Evolutionary conservation across 2,113 vertebrate species (phyloP).

Genomic region (Antennarius striatus): DNA sequence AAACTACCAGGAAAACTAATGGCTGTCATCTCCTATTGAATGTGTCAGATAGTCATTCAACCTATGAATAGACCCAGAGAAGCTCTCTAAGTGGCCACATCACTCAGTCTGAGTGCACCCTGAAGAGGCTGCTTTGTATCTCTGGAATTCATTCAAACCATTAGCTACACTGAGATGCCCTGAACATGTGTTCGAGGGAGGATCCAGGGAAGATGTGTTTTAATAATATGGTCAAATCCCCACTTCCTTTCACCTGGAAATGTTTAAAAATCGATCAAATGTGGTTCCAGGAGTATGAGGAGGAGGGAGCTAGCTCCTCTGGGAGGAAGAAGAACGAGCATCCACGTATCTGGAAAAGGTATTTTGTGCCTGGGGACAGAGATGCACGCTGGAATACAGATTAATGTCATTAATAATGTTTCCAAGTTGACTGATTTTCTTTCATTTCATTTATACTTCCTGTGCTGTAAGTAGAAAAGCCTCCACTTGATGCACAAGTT

Average conservation of each 20-base stretch:
- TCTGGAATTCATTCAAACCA: slow-evolving; percentile 42
- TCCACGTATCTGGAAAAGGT: slow-evolving; percentile 39
- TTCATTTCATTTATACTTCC: no score
- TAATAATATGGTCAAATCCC: slow-evolving; percentile 1
- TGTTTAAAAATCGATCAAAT: slow-evolving; percentile 16
- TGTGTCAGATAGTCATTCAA: slow-evolving; percentile 32
- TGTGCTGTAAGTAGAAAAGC: no score
- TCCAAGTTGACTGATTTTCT: no score
- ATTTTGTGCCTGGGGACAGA: slow-evolving; percentile 6
- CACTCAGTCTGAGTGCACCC: slow-evolving; percentile 36
- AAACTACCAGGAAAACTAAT: not conserved
- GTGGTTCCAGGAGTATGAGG: slow-evolving; percentile 13
- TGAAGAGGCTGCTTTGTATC: slow-evolving; percentile 29
- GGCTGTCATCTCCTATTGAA: slow-evolving; percentile 21
- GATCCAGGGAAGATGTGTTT: slow-evolving; percentile 14
- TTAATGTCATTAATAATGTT: no score
- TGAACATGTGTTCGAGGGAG: slow-evolving; percentile 14
- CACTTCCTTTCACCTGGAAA: slow-evolving; percentile 43
- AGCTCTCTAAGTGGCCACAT: slow-evolving; percentile 39
- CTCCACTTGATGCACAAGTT: no score
- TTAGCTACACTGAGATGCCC: slow-evolving; percentile 5
- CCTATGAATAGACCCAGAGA: slow-evolving; percentile 31
- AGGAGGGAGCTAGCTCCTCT: slow-evolving; percentile 11
- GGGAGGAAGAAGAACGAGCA: not conserved
- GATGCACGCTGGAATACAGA: not conserved